Evolutionary conservation across 1,140 invertebrate genomes (phyloP).

Genomic region (Hylaeus volcanicus): DNA sequence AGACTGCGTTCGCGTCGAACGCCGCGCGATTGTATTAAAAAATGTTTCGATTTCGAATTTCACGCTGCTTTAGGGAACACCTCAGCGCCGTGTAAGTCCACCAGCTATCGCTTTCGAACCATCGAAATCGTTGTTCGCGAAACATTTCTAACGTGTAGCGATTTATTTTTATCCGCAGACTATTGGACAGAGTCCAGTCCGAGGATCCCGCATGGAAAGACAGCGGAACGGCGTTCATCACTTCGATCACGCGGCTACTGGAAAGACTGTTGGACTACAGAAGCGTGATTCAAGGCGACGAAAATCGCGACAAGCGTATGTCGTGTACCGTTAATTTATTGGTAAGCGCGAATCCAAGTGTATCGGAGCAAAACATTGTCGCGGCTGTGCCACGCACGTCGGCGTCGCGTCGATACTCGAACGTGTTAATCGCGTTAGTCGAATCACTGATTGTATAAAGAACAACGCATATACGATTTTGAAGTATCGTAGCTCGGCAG

Average conservation of each 20-base stretch:
- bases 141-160: no score
- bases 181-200: constrained; percentile 92
- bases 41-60: constrained; percentile 57
- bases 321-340: constrained; percentile 98
- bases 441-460: background rate
- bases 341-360: constrained; percentile 78
- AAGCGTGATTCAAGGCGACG: constrained; percentile 94
- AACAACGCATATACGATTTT: background rate
- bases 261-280: constrained; percentile 95
- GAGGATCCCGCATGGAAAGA: constrained; percentile 94
- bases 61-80: constrained; percentile 89
- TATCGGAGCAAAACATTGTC: no score
- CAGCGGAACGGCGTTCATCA: constrained; percentile 94
- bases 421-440: constrained; percentile 10
- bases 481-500: background rate
- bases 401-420: background rate
- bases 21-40: no score
- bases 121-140: no score
- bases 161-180: constrained; percentile 80
- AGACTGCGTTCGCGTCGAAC: background rate
- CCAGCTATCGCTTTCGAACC: background rate
- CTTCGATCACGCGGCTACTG: constrained; percentile 92
- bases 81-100: constrained; percentile 93
- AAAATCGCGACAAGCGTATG: constrained; percentile 96
- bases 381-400: no score